Evolutionary conservation across 1,140 invertebrate genomes (phyloP).

Genomic region (Rhynchophorus ferrugineus): DNA sequence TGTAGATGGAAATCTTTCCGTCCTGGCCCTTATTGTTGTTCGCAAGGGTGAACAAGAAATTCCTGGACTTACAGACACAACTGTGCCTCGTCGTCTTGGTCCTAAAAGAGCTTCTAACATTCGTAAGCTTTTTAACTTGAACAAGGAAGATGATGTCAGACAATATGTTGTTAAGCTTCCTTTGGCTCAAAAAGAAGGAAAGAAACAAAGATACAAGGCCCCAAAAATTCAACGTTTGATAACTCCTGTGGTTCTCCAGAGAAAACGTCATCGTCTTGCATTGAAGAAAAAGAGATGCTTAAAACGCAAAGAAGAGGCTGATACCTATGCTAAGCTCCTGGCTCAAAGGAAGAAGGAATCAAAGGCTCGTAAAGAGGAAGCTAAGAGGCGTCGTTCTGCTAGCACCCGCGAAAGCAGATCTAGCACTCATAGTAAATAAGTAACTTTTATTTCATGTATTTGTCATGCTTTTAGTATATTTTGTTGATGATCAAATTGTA

Average conservation of each 20-base stretch:
- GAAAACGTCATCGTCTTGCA: conserved; percentile 87
- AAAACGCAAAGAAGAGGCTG: conserved; percentile 82
- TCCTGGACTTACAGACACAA: conserved; percentile 91
- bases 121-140: conserved; percentile 94
- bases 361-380: conserved; percentile 77
- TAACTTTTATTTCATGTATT: conserved; percentile 7
- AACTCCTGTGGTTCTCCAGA: conserved; percentile 83
- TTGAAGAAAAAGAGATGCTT: conserved; percentile 85
- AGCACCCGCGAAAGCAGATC: conserved; percentile 70
- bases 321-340: conserved; percentile 92
- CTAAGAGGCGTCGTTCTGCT: conserved; percentile 66
- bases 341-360: conserved; percentile 95
- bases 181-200: conserved; percentile 84
- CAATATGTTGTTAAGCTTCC: conserved; percentile 94
- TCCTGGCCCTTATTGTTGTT: conserved; percentile 86
- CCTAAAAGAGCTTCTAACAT: conserved; percentile 98
- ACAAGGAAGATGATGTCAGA: conserved; percentile 95
- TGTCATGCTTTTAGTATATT: too few relatives aligned
- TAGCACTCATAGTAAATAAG: conserved; percentile 34
- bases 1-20: conserved; percentile 94
- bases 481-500: too few relatives aligned
- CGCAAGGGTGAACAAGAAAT: conserved; percentile 97
- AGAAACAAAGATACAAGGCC: conserved; percentile 70
- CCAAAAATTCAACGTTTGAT: conserved; percentile 99
- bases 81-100: conserved; percentile 89